phyloP scores from a whole-genome alignment of 2,113 vertebrate genomes.

The Etia nguti region DNA sequence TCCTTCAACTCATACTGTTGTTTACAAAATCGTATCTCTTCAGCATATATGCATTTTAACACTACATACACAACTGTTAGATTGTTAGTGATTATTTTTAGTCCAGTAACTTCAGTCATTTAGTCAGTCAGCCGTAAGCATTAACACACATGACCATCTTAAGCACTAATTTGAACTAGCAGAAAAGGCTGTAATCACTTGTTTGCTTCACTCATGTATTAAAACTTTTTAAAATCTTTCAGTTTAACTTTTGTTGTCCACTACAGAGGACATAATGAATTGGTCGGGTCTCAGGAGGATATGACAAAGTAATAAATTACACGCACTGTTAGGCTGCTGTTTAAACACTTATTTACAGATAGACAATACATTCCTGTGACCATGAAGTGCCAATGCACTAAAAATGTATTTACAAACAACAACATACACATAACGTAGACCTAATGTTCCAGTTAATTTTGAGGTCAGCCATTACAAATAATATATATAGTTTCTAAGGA shows the following conservation, averaged over 20 bases:
- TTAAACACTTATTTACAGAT: background rate
- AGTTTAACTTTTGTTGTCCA: background rate
- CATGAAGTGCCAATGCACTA: background rate
- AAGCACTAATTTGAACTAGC: background rate
- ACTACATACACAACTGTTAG: background rate
- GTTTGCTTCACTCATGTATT: background rate
- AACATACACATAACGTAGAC: background rate
- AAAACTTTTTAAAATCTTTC: background rate
- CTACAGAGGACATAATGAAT: background rate
- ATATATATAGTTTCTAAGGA: background rate
- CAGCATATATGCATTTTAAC: background rate
- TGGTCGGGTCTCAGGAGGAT: background rate
- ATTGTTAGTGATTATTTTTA: background rate
- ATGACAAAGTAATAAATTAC: background rate
- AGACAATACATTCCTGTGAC: background rate
- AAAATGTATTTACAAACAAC: background rate
- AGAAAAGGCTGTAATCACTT: background rate
- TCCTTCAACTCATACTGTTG: conserved; percentile 71
- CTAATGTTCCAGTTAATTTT: background rate
- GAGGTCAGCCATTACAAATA: background rate
- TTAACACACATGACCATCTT: background rate
- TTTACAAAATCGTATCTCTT: background rate
- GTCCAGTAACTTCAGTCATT: background rate
- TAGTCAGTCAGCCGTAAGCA: background rate
- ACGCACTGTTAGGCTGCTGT: background rate